These are phyloP conservation scores for Aldrovandia affinis DNA, from an alignment of 2,797 vertebrate genomes.

Conservation along the genomic window DNA sequence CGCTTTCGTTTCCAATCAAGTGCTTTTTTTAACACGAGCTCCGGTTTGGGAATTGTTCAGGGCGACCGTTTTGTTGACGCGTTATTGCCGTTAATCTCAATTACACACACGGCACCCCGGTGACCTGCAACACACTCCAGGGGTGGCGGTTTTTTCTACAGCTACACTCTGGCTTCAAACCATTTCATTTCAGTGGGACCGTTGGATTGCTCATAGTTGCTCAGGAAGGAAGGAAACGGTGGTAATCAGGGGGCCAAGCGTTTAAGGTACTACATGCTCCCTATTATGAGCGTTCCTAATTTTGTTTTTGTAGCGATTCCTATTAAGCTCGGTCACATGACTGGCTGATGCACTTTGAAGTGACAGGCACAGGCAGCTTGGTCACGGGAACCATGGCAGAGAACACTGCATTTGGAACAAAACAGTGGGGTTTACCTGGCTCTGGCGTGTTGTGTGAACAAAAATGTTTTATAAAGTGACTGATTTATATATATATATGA, in stretches of 20 bases:
- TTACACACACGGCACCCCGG: neutral
- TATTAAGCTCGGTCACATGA: too few relatives aligned
- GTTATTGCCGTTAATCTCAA: neutral
- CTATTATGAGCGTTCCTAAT: too few relatives aligned
- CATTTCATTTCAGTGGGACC: neutral
- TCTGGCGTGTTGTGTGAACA: too few relatives aligned
- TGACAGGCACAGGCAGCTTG: neutral
- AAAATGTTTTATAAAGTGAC: too few relatives aligned
- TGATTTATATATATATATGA: too few relatives aligned
- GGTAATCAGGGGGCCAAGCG: neutral
- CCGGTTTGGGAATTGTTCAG: neutral
- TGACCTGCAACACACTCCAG: neutral
- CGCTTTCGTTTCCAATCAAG: neutral
- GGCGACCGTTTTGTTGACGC: neutral
- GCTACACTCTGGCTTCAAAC: neutral
- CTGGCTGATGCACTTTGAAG: too few relatives aligned
- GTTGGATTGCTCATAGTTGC: neutral
- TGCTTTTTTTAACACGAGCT: neutral
- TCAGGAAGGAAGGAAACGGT: neutral
- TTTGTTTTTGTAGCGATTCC: too few relatives aligned
- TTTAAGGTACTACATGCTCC: neutral
- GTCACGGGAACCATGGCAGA: neutral
- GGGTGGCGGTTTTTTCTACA: too few relatives aligned
- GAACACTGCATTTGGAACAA: neutral
- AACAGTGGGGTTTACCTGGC: too few relatives aligned